A percentile compares a stretch with the other conserved stretches of the same genome.
phyloP scores from a whole-genome alignment of 53 echinoderm and acorn worm species.

The Echinometra lucunter region DNA sequence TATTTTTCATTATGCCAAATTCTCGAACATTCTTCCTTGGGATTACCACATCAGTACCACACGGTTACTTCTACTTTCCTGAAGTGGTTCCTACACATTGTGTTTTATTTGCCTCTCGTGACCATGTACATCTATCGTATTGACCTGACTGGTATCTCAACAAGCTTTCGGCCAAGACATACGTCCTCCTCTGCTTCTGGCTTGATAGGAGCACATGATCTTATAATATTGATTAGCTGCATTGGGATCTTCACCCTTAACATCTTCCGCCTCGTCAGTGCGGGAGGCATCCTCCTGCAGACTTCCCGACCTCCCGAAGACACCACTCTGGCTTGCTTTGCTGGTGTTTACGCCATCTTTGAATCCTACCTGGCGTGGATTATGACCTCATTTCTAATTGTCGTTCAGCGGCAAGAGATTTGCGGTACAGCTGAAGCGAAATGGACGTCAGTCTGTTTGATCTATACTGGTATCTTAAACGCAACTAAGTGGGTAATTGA shows the following conservation, averaged over 20 bases:
- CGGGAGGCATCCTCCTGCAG: neutral
- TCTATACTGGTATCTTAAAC: constrained; percentile 17
- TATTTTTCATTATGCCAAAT: neutral
- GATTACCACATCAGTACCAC: neutral
- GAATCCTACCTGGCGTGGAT: neutral
- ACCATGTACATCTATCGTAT: neutral
- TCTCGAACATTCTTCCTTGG: neutral
- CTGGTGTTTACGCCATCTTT: neutral
- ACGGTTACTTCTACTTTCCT: neutral
- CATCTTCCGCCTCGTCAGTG: constrained; percentile 23
- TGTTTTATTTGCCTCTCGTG: neutral
- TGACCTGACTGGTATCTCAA: neutral
- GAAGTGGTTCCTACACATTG: neutral
- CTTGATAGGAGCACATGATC: constrained; percentile 4
- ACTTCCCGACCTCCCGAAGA: neutral
- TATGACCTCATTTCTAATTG: constrained; percentile 31
- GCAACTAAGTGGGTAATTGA: constrained; percentile 48
- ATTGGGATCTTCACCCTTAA: neutral
- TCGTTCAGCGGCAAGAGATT: constrained; percentile 40
- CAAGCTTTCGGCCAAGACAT: neutral
- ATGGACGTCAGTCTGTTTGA: constrained; percentile 40
- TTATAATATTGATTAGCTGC: neutral
- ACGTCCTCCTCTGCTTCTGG: neutral
- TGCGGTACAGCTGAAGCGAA: neutral
- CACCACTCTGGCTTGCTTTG: neutral